phyloP scores from a whole-genome alignment of 2,888 invertebrate species.

The Archips xylosteana region DNA sequence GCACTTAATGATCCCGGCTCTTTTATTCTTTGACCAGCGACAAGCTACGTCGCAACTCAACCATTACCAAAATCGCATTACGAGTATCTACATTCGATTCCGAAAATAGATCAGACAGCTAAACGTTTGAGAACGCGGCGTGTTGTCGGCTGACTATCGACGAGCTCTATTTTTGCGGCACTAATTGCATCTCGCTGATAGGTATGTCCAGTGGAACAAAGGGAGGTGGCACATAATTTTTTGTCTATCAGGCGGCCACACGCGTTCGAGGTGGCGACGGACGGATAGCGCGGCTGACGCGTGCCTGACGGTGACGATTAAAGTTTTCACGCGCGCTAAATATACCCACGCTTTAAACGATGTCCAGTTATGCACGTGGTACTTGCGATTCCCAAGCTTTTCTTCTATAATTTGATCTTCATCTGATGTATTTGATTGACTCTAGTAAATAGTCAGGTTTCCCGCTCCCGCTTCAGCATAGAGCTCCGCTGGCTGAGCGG shows the following conservation, averaged over 20 bases:
- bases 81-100: conserved; percentile 69
- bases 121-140: conserved; percentile 78
- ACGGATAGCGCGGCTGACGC: conserved; percentile 76
- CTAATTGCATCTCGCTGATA: conserved; percentile 85
- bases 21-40: background rate
- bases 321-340: conserved; percentile 83
- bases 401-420: conserved; percentile 3
- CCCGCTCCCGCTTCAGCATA: conserved; percentile 50
- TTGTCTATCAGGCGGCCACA: conserved; percentile 81
- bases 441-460: background rate
- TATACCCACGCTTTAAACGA: conserved; percentile 60
- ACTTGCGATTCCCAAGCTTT: background rate
- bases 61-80: background rate
- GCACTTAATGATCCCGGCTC: background rate
- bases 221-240: conserved; percentile 82
- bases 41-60: background rate
- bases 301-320: conserved; percentile 75
- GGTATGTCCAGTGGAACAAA: conserved; percentile 85
- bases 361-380: conserved; percentile 48
- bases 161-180: conserved; percentile 79
- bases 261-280: conserved; percentile 73
- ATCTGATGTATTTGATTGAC: background rate
- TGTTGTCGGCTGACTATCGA: conserved; percentile 77
- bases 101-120: conserved; percentile 82
- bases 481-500: conserved; percentile 46